Conservation (phyloP, 2,888 invertebrate species). For the Glomeris marginata region DNA sequence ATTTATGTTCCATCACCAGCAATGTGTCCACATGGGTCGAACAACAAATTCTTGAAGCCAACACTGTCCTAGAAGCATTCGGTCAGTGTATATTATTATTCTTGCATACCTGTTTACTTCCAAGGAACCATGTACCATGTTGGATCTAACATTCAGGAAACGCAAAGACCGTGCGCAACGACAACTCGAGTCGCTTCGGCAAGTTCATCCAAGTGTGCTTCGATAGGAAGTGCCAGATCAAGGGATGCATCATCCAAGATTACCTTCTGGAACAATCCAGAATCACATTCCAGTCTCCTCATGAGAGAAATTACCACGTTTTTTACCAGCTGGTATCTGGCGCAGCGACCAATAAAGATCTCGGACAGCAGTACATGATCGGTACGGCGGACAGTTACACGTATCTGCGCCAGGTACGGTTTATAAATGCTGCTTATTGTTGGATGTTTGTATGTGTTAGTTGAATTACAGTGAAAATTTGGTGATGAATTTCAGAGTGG, state of each 20-base stretch:
- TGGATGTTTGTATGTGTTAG: too few species aligned
- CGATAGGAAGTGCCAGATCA: conserved; percentile 73
- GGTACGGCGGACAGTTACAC: conserved; percentile 60
- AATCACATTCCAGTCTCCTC: conserved; percentile 73
- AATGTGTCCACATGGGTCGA: conserved; percentile 84
- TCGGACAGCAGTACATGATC: conserved; percentile 49
- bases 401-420: conserved; percentile 59
- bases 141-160: conserved; percentile 46
- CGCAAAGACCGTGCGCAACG: conserved; percentile 82
- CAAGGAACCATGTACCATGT: too few species aligned
- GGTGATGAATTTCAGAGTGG: conserved; percentile 31
- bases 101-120: too few species aligned
- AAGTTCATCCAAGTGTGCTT: conserved; percentile 90
- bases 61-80: conserved; percentile 82
- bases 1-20: conserved; percentile 72
- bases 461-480: too few species aligned
- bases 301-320: conserved; percentile 81
- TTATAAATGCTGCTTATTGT: too few species aligned
- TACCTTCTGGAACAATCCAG: conserved; percentile 78
- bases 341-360: conserved; percentile 50
- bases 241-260: conserved; percentile 80
- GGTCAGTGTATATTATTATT: conserved; percentile 47
- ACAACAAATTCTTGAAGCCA: conserved; percentile 85
- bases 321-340: conserved; percentile 82
- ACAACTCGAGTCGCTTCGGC: conserved; percentile 86